Conservation (phyloP, 2,888 invertebrate species). For the Colletes collaris region DNA sequence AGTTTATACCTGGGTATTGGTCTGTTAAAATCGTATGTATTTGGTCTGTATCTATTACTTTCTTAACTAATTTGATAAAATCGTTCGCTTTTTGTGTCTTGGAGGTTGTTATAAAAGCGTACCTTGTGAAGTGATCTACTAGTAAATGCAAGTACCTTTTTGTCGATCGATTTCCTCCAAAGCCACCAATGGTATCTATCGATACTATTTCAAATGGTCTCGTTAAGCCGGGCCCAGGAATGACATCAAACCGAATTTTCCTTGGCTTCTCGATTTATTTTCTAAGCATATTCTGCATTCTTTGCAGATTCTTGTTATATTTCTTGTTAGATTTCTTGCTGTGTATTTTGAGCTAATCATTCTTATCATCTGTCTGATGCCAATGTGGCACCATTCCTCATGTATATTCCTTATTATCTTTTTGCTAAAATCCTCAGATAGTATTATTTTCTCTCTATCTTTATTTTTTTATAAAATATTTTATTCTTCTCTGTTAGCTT, state of each 20-base stretch:
- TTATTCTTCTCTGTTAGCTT: neutral
- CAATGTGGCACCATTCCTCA: constrained; percentile 5
- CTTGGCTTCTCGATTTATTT: constrained; percentile 11
- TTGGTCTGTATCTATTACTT: no score
- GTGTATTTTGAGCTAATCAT: constrained; percentile 9
- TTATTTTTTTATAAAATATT: constrained; percentile 5
- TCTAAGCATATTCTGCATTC: neutral
- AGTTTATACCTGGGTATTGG: no score
- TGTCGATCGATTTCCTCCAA: constrained; percentile 10
- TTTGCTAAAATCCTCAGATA: neutral
- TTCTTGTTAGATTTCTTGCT: neutral
- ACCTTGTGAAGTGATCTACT: no score
- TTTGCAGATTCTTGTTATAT: neutral
- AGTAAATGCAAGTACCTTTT: neutral
- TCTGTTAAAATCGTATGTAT: no score
- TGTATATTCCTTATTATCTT: neutral
- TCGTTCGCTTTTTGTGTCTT: no score
- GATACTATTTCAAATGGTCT: constrained; percentile 20
- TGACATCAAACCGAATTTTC: constrained; percentile 10
- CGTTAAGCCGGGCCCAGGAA: neutral
- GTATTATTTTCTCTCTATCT: constrained; percentile 11
- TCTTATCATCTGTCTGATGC: neutral
- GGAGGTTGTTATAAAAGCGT: no score
- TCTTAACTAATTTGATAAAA: no score
- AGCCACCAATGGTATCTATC: constrained; percentile 15